Conservation (phyloP, 1,140 invertebrate genomes). For the Lepidurus couesii region DNA sequence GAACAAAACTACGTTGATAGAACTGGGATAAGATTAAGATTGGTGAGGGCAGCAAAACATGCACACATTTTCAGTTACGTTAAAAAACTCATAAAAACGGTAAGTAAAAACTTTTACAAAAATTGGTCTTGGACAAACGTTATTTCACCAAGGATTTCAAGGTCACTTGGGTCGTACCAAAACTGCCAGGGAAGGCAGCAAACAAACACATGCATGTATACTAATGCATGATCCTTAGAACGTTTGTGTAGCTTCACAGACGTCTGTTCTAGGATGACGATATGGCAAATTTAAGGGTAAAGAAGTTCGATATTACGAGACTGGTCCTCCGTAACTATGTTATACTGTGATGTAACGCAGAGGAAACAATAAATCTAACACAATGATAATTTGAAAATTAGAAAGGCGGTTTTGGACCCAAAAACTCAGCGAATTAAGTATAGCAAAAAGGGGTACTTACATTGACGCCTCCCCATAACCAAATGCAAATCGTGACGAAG, state of each 20-base stretch:
- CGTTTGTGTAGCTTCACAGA: too few relatives aligned
- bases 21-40: not conserved
- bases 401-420: not conserved
- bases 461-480: slow-evolving; percentile 76
- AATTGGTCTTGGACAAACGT: not conserved
- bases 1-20: not conserved
- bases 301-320: slow-evolving; percentile 69
- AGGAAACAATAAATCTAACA: slow-evolving; percentile 77
- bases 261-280: too few relatives aligned
- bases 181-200: not conserved
- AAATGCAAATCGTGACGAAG: slow-evolving; percentile 63
- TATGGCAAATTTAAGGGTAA: slow-evolving; percentile 34
- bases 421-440: not conserved
- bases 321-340: slow-evolving; percentile 68
- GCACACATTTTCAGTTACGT: not conserved
- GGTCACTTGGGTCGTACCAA: not conserved
- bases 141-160: not conserved
- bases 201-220: not conserved
- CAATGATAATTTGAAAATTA: slow-evolving; percentile 36
- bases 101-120: not conserved
- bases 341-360: slow-evolving; percentile 74
- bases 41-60: not conserved
- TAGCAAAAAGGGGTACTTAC: slow-evolving; percentile 52
- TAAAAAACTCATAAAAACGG: too few relatives aligned
- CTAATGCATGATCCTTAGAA: too few relatives aligned